A percentile compares a stretch with the other conserved stretches of the same genome.
phyloP scores from a whole-genome alignment of 1,140 invertebrate species.

The Drosophila fuyamai region DNA sequence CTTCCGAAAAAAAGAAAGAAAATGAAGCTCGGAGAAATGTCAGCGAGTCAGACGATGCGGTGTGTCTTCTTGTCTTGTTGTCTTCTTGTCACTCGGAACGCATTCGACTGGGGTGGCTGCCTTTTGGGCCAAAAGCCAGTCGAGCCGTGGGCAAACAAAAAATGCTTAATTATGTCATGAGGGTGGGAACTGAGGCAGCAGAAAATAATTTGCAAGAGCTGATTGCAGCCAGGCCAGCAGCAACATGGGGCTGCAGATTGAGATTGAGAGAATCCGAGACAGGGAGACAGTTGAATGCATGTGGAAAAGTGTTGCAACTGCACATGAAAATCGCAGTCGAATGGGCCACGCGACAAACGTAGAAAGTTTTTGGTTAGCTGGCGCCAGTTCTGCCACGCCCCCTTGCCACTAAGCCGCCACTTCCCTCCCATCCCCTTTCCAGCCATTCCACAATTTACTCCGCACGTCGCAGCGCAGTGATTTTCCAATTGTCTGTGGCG shows the following conservation, averaged over 20 bases:
- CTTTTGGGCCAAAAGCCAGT: constrained; percentile 16
- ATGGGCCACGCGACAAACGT: constrained; percentile 75
- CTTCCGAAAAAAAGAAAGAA: constrained; percentile 63
- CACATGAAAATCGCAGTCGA: constrained; percentile 54
- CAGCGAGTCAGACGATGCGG: constrained; percentile 48
- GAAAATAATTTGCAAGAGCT: constrained; percentile 65
- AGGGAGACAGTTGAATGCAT: constrained; percentile 61
- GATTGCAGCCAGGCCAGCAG: constrained; percentile 49
- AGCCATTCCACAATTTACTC: constrained; percentile 30
- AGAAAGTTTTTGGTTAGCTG: constrained; percentile 69
- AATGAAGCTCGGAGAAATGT: constrained; percentile 42
- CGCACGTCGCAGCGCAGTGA: constrained; percentile 37
- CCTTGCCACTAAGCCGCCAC: constrained; percentile 17
- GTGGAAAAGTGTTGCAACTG: constrained; percentile 80
- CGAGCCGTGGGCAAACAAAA: constrained; percentile 33
- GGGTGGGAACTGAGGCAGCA: constrained; percentile 71
- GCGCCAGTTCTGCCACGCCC: constrained; percentile 58
- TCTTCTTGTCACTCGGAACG: constrained; percentile 58
- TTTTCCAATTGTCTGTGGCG: constrained; percentile 57
- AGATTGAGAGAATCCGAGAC: constrained; percentile 25
- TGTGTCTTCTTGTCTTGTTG: background rate
- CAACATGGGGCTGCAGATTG: constrained; percentile 2
- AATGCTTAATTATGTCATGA: constrained; percentile 84
- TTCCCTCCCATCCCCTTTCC: background rate
- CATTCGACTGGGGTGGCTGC: constrained; percentile 35